phyloP scores from a whole-genome alignment of 2,113 vertebrate genomes.

The Sardina pilchardus region DNA sequence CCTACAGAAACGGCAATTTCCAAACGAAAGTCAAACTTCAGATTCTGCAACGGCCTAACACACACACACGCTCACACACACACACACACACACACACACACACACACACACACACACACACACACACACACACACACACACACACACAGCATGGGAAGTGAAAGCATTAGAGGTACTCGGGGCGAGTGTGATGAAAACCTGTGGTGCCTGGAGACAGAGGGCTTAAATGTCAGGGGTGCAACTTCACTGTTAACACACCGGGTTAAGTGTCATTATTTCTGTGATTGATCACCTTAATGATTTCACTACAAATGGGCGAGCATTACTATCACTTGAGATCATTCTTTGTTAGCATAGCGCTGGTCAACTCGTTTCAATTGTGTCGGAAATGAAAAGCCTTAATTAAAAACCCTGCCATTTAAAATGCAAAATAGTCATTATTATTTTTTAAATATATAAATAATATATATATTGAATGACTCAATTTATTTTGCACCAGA shows the following conservation, averaged over 20 bases:
- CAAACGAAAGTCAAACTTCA: constrained; percentile 67
- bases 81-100: not conserved
- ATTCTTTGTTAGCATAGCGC: not conserved
- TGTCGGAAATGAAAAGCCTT: not conserved
- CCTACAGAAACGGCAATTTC: constrained; percentile 62
- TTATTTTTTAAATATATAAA: not conserved
- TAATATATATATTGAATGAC: not conserved
- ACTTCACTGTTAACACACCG: constrained; percentile 36
- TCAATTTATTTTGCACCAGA: not conserved
- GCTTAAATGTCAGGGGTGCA: constrained; percentile 27
- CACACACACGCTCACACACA: not conserved
- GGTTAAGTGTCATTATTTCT: constrained; percentile 37
- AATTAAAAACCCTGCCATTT: not conserved
- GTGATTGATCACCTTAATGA: constrained; percentile 15
- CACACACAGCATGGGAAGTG: not conserved
- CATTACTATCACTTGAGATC: not conserved
- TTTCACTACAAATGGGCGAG: not conserved
- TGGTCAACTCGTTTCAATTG: not conserved
- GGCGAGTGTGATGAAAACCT: constrained; percentile 30
- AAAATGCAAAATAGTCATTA: not conserved
- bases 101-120: constrained; percentile 13
- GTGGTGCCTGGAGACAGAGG: constrained; percentile 7
- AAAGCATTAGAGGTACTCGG: constrained; percentile 9
- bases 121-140: not conserved
- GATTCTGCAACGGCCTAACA: constrained; percentile 52